Conservation (phyloP, 2,888 invertebrate species). For the Myathropa florea region DNA sequence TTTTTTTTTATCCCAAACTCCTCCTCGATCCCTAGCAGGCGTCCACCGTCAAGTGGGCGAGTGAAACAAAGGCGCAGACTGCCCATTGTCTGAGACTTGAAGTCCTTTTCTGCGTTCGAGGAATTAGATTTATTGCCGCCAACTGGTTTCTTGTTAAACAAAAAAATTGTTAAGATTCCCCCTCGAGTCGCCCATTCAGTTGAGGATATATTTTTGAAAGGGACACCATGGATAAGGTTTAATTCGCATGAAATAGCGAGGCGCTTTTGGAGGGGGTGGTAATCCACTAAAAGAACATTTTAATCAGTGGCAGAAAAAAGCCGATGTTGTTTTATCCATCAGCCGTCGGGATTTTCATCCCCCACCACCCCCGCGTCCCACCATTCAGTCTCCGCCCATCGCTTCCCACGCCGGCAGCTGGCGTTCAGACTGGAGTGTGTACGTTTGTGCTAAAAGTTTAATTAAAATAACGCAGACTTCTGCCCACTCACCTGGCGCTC, state of each 20-base stretch:
- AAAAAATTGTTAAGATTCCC: conserved; percentile 17
- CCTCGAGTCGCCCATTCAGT: not conserved
- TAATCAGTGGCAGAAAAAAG: conserved; percentile 49
- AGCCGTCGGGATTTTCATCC: not conserved
- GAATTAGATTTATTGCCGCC: conserved; percentile 42
- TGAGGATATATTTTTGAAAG: not conserved
- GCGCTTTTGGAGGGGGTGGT: not conserved
- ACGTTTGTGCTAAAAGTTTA: conserved; percentile 42
- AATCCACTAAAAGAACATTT: conserved; percentile 44
- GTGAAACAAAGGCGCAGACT: conserved; percentile 15
- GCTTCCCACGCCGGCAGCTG: not conserved
- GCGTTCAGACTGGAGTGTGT: not conserved
- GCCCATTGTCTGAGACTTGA: conserved; percentile 33
- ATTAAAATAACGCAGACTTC: conserved; percentile 47
- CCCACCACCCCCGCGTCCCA: not conserved
- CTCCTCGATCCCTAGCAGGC: no score
- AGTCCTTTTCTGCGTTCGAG: conserved; percentile 22
- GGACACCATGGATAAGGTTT: conserved; percentile 22
- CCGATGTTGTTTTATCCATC: conserved; percentile 13
- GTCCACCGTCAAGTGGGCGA: not conserved
- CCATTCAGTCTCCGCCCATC: not conserved
- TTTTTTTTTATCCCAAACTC: conserved; percentile 20
- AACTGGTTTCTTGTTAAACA: conserved; percentile 7
- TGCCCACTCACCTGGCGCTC: not conserved
- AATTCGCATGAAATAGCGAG: not conserved